Base-by-base conservation (phyloP, 2,888 invertebrate genomes). In the Xestia ashworthii region DNA sequence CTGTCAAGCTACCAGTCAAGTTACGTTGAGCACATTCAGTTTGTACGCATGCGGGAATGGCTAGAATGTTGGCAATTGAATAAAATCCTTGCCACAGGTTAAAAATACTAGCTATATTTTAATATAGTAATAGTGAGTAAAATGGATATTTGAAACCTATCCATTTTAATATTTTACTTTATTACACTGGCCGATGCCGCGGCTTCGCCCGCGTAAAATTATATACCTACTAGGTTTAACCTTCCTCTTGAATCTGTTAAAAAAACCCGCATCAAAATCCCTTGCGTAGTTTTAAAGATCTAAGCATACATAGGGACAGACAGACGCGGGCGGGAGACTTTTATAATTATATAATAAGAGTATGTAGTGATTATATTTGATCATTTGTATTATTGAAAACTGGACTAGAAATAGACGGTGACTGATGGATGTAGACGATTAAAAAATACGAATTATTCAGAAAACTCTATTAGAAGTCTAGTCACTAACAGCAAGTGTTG, bases 31-130 rank as follows among this genome's bases (percentile, higher is more conserved):
- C 9, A 44, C 6, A 22, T 14, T 25, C 22, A 14, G 11, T 12
- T 16, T 19, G 22, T 62, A 22, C 77, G 80, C 80, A 78, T 80
- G 78, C 50, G 78, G 53, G 25, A 25, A 38, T 22, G 44, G 46
- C 48, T 50, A 50, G 16, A 82, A 77, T 65, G 50, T 79, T 68
- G 32, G 76, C 32, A 73, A 0, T 22, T 41, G 19, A 60, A 48
- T 22, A 62, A 67, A 25, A 50, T 25, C 8, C 22, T 22, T 50
- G 25, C 12, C 19, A 69, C 11, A 41, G 38, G 3, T 41, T 19
- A 60, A 25, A 50, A 46, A 50, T 19, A 50, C 19, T 8, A 32
- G 25, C 14, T 32, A 5, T 38, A 38, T 38, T 38, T 38, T 38
- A 12, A 38, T 11, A 19, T 1, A 60, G 1, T 9, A 19, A 14